Evolutionary conservation across 2,113 vertebrate genomes (phyloP).

Genomic region (Natator depressus): DNA sequence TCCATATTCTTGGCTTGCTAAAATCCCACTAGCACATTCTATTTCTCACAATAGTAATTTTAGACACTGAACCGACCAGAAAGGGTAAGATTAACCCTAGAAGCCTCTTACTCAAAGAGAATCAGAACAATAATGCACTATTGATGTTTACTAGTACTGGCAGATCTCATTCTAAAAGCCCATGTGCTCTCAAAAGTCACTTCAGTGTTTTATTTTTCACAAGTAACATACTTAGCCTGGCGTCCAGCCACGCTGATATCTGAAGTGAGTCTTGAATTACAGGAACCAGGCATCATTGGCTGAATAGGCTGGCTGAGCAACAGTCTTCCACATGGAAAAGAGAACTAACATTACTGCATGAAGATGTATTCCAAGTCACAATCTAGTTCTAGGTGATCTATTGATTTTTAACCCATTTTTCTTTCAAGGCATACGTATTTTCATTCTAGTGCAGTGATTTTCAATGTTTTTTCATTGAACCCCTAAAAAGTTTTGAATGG

Average conservation of each 20-base stretch:
- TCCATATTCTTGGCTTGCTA: background rate
- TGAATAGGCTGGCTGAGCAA: constrained; percentile 86
- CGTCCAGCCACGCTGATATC: constrained; percentile 74
- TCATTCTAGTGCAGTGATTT: background rate
- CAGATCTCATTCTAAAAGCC: background rate
- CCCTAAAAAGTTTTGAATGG: background rate
- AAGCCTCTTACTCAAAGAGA: background rate
- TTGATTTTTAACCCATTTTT: background rate
- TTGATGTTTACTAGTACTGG: background rate
- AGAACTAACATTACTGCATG: background rate
- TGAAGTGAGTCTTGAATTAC: constrained; percentile 75
- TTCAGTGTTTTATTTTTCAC: background rate
- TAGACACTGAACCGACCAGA: background rate
- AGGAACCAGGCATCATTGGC: constrained; percentile 85
- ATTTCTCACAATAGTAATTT: background rate
- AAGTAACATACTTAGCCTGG: constrained; percentile 80
- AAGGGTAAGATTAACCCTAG: background rate
- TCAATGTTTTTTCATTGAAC: background rate
- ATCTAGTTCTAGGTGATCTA: background rate
- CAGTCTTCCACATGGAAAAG: constrained; percentile 62
- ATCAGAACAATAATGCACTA: background rate
- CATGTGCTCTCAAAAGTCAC: background rate
- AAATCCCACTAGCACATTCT: accelerated
- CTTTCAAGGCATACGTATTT: background rate
- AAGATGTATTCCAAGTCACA: background rate